A percentile compares a stretch with the other conserved stretches of the same genome.
Conservation (phyloP, 2,113 vertebrate genomes). For the Indri indri region DNA sequence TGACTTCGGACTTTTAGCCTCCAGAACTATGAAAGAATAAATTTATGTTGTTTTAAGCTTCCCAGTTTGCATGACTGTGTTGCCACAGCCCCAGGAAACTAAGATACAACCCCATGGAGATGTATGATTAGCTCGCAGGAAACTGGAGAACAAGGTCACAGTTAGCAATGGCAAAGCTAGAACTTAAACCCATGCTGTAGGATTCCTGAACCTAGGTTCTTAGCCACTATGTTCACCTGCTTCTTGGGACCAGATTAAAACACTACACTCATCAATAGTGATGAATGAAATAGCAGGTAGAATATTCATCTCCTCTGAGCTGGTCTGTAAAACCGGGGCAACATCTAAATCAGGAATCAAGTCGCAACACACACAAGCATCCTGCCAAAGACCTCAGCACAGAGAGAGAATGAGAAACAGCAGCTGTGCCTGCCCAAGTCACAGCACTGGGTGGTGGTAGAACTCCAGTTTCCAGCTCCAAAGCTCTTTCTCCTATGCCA, state of each 20-base stretch:
- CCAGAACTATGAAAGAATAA: neutral
- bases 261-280: neutral
- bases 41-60: neutral
- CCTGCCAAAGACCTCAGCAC: accelerated
- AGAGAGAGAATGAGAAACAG: accelerated
- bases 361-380: accelerated
- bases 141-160: neutral
- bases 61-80: neutral
- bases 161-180: neutral
- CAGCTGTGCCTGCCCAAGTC: neutral
- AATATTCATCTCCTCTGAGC: neutral
- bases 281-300: neutral
- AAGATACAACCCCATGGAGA: too few relatives aligned
- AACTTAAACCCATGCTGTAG: neutral
- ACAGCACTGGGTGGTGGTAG: neutral
- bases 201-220: neutral
- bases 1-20: neutral
- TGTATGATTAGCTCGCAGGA: neutral
- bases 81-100: neutral
- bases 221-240: neutral
- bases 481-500: neutral
- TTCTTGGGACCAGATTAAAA: neutral
- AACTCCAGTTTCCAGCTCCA: accelerated
- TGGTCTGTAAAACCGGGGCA: too few relatives aligned
- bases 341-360: neutral